Evolutionary conservation across 2,888 invertebrate genomes (phyloP).

Genomic region (Cactoblastis cactorum): DNA sequence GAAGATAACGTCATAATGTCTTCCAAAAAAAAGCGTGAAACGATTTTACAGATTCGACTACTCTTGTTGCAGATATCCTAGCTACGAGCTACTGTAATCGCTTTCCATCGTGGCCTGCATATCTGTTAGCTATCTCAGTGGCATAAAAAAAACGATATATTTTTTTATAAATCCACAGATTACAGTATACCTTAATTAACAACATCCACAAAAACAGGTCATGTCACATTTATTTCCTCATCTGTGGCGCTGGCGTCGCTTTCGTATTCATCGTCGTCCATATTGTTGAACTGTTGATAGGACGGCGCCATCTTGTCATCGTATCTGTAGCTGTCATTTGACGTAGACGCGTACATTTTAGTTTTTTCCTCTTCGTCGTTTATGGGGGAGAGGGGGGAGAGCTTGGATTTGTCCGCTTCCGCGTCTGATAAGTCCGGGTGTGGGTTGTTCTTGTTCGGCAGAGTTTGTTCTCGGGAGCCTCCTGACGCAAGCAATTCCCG

Average conservation of each 20-base stretch:
- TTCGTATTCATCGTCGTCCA: conserved; percentile 67
- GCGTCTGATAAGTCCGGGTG: conserved; percentile 96
- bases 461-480: conserved; percentile 95
- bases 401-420: conserved; percentile 87
- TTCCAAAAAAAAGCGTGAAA: too few relatives aligned
- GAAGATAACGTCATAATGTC: too few relatives aligned
- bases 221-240: conserved; percentile 93
- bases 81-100: too few relatives aligned
- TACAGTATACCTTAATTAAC: conserved; percentile 21
- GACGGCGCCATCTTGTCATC: conserved; percentile 61
- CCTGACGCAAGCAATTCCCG: conserved; percentile 95
- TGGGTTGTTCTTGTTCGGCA: conserved; percentile 98
- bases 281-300: conserved; percentile 27
- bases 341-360: conserved; percentile 55
- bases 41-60: too few relatives aligned
- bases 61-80: too few relatives aligned
- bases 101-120: too few relatives aligned
- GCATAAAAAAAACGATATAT: background rate
- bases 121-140: too few relatives aligned
- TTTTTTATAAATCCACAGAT: background rate
- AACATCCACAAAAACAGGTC: conserved; percentile 74
- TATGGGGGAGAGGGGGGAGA: conserved; percentile 79
- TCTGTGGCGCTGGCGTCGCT: conserved; percentile 84
- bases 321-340: conserved; percentile 51
- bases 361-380: conserved; percentile 54